phyloP scores from a whole-genome alignment of 2,113 vertebrate species.

The Hepsetus odoe region DNA sequence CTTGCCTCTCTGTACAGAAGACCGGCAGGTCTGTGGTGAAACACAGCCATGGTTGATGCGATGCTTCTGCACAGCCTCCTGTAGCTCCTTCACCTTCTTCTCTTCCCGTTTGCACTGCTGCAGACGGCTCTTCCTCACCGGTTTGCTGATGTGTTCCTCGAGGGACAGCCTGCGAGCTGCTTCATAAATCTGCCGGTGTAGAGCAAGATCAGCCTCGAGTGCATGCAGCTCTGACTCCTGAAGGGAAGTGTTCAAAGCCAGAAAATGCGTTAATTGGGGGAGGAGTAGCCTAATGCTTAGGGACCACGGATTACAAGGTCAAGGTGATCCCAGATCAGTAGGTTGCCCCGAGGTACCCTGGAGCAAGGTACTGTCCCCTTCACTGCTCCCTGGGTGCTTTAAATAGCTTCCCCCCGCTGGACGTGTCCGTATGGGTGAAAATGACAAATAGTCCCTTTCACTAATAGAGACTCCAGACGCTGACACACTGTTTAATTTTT shows the following conservation, averaged over 20 bases:
- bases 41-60: slow-evolving; percentile 66
- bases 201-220: slow-evolving; percentile 84
- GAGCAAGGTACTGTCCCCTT: too few species aligned
- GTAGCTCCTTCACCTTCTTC: slow-evolving; percentile 84
- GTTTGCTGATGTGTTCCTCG: slow-evolving; percentile 84
- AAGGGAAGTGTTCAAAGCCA: neutral
- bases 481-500: too few species aligned
- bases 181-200: slow-evolving; percentile 87
- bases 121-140: slow-evolving; percentile 82
- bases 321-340: too few species aligned
- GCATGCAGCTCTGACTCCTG: slow-evolving; percentile 83
- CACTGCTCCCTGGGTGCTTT: too few species aligned
- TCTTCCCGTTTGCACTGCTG: slow-evolving; percentile 82
- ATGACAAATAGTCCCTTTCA: too few species aligned
- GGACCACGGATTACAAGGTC: too few species aligned
- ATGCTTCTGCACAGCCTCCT: slow-evolving; percentile 78
- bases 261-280: too few species aligned
- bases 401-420: too few species aligned
- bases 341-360: too few species aligned
- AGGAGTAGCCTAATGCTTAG: too few species aligned
- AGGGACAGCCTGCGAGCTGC: slow-evolving; percentile 82
- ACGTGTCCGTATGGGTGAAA: too few species aligned
- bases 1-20: slow-evolving; percentile 61
- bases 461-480: too few species aligned
- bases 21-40: slow-evolving; percentile 52